Evolutionary conservation across 2,797 vertebrate species (phyloP).

Genomic region (Kryptopterus vitreolus): DNA sequence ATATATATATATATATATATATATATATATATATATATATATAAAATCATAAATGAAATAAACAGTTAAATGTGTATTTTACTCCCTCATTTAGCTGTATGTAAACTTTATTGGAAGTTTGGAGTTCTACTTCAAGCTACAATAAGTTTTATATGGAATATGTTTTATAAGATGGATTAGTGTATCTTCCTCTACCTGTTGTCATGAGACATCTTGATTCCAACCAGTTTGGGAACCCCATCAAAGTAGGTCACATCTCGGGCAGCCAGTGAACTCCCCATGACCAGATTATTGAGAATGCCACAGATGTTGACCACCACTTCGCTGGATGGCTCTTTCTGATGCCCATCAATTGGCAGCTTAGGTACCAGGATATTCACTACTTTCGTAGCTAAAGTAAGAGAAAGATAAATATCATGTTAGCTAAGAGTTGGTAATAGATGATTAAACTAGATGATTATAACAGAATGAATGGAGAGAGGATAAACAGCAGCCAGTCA

Average conservation of each 20-base stretch:
- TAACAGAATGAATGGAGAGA: neutral
- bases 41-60: no score
- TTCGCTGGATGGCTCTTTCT: conserved; percentile 80
- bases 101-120: no score
- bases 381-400: conserved; percentile 81
- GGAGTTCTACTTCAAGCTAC: neutral
- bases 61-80: no score
- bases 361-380: conserved; percentile 88
- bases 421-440: neutral
- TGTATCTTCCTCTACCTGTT: conserved; percentile 75
- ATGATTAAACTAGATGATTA: neutral
- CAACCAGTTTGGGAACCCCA: conserved; percentile 87
- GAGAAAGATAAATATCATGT: neutral
- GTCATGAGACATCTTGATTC: conserved; percentile 85
- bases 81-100: neutral
- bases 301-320: conserved; percentile 91
- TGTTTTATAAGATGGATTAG: neutral
- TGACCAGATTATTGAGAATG: conserved; percentile 88
- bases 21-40: no score
- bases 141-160: no score
- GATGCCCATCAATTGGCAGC: conserved; percentile 79
- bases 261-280: conserved; percentile 85
- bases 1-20: no score
- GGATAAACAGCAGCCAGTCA: neutral
- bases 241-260: conserved; percentile 89